These are phyloP conservation scores for Archocentrus centrarchus DNA, from an alignment of 2,113 vertebrate species.

Conservation along the genomic window DNA sequence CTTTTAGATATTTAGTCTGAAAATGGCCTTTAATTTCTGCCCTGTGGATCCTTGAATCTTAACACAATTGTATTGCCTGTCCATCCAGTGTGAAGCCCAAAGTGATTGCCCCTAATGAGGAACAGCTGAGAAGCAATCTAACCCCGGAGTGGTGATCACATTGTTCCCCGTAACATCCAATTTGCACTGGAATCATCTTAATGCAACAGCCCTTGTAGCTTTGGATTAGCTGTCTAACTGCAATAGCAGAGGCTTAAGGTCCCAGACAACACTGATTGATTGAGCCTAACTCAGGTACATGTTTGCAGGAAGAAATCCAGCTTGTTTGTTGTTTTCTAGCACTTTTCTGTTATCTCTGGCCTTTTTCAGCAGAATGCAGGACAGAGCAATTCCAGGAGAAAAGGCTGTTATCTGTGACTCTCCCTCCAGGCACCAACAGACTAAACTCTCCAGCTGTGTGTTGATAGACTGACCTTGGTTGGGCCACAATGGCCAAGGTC, in stretches of 20 bases:
- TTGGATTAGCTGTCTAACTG: conserved; percentile 68
- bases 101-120: conserved; percentile 70
- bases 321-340: conserved; percentile 46
- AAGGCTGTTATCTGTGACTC: neutral
- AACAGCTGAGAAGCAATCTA: conserved; percentile 70
- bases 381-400: conserved; percentile 1
- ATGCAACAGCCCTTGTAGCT: conserved; percentile 61
- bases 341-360: neutral
- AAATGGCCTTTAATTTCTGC: conserved; percentile 43
- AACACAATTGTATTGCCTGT: conserved; percentile 60
- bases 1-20: conserved; percentile 11
- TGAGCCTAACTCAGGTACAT: conserved; percentile 39
- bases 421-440: neutral
- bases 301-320: conserved; percentile 27
- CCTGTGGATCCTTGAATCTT: conserved; percentile 23
- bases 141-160: conserved; percentile 22
- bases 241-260: conserved; percentile 37
- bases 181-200: conserved; percentile 72
- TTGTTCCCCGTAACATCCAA: conserved; percentile 70
- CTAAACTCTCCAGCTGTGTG: neutral
- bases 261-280: conserved; percentile 69
- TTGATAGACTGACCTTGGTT: neutral
- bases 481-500: neutral
- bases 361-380: neutral
- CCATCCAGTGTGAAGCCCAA: conserved; percentile 48